Base-by-base conservation (phyloP, 1,140 invertebrate genomes). In the Caenorhabditis tropicalis region DNA sequence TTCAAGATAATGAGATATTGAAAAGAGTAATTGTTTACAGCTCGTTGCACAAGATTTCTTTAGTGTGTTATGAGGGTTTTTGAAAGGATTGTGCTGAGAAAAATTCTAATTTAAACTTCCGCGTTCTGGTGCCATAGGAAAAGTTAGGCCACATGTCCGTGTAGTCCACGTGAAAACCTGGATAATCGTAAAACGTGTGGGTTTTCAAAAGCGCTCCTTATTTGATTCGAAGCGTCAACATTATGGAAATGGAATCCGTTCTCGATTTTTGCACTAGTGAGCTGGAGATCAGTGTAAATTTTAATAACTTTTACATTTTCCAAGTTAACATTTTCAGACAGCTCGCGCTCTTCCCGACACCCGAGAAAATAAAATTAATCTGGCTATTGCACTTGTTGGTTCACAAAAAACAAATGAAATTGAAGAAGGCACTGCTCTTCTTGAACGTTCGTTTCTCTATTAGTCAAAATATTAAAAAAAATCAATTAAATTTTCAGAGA, bases 11-110 rank as follows among this genome's bases (percentile, higher is more conserved):
- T 43, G 24, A 10, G n/a, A 74, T 74, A 74, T 43, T 27, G 65
- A 43, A 46, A 6, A 24, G 58, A 39, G n/a, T 74, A 74, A 74
- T 74, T 74, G 65, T 43, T 43, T 39, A 74, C 65, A 24, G 58
- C 33, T 33, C 58, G 36, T 24, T 65, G 58, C 31, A 65, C 58
- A 65, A 33, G 19, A n/a, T n/a, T n/a, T n/a, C 16, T 36, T 65
- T 7, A 33, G 31, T 33, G n/a, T n/a, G n/a, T n/a, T n/a, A n/a
- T n/a, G n/a, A n/a, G n/a, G n/a, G n/a, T n/a, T n/a, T n/a, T n/a
- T n/a, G n/a, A n/a, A n/a, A n/a, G n/a, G n/a, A n/a, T n/a, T n/a
- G n/a, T n/a, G n/a, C n/a, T n/a, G n/a, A n/a, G n/a, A n/a, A 56
- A 27, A 56, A 24, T 9, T 56, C 19, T 27, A 56, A 56, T 56